These are phyloP conservation scores for Adelphocoris suturalis DNA, from an alignment of 2,888 invertebrate species.

Conservation along the genomic window DNA sequence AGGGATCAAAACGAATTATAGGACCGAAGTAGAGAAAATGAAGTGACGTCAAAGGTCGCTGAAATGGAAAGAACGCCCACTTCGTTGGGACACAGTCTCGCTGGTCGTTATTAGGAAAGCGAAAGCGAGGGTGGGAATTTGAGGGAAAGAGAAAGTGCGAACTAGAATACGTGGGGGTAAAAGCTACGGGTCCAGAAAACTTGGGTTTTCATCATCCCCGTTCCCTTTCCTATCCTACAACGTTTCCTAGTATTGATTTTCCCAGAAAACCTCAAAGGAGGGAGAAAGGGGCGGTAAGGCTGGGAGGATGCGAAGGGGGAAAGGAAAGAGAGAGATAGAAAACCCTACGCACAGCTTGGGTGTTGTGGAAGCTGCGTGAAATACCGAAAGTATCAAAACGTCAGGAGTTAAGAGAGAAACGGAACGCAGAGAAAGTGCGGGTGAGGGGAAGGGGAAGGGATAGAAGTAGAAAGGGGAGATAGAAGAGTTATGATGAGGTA, in stretches of 20 bases:
- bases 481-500: no score
- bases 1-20: not conserved
- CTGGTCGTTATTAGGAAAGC: not conserved
- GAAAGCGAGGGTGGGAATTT: not conserved
- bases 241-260: conserved; percentile 39
- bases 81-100: not conserved
- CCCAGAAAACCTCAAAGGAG: not conserved
- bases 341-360: not conserved
- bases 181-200: not conserved
- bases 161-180: not conserved
- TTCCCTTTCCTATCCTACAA: not conserved
- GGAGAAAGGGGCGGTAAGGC: not conserved
- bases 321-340: not conserved
- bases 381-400: conserved; percentile 26
- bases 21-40: not conserved
- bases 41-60: not conserved
- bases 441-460: not conserved
- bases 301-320: conserved; percentile 1
- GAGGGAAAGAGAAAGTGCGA: not conserved
- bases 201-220: conserved; percentile 2
- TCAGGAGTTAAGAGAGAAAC: conserved; percentile 7
- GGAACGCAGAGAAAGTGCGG: not conserved
- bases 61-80: not conserved
- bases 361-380: conserved; percentile 29
- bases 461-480: no score